phyloP scores from a whole-genome alignment of 2,797 vertebrate species.

The Rhinella marina region DNA sequence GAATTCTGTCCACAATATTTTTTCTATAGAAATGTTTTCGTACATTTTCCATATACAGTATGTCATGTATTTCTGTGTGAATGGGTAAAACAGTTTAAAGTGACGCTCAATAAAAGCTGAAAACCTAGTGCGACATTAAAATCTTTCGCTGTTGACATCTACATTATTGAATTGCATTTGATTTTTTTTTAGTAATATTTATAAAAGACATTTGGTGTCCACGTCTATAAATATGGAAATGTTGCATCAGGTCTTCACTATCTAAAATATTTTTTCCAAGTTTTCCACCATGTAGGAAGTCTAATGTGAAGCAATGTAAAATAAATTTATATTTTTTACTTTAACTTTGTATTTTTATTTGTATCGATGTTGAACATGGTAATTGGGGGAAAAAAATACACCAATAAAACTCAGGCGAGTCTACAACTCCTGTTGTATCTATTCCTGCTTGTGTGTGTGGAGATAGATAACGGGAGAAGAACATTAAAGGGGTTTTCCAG shows the following conservation, averaged over 20 bases:
- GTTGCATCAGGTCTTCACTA: neutral
- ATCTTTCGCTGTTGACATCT: neutral
- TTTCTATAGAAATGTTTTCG: neutral
- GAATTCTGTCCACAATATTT: neutral
- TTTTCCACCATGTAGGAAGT: neutral
- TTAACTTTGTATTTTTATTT: neutral
- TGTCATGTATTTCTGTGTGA: neutral
- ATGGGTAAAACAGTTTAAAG: neutral
- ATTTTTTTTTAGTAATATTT: neutral
- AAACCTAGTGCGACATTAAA: neutral
- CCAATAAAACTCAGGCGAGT: neutral
- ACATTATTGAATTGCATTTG: neutral
- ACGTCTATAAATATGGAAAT: neutral
- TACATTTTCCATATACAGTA: neutral
- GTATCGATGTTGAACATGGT: neutral
- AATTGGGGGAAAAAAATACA: neutral
- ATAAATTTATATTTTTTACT: conserved; percentile 21
- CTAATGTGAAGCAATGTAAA: conserved; percentile 23
- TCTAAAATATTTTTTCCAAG: neutral
- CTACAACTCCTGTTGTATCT: neutral
- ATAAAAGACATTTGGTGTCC: too few relatives aligned
- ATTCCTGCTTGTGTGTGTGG: neutral
- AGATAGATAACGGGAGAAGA: too few relatives aligned
- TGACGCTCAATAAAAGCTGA: neutral
- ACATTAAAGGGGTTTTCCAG: too few relatives aligned